Percentiles rank a stretch among this genome's conserved stretches.
phyloP scores from a whole-genome alignment of 64 coral and sea anemone genomes.

The Montipora cactus region DNA sequence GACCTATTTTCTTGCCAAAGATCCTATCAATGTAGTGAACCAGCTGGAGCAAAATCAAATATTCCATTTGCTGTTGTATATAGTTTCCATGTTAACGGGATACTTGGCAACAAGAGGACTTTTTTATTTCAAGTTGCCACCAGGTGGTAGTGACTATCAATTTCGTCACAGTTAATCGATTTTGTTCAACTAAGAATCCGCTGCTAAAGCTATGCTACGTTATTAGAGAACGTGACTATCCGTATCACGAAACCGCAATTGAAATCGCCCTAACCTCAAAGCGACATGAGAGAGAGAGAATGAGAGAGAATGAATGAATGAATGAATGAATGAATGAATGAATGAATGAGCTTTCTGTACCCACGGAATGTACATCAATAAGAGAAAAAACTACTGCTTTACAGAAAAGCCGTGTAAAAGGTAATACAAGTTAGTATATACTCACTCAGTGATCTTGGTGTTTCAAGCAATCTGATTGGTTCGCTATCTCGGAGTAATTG shows the following conservation, averaged over 20 bases:
- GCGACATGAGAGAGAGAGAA: too few species aligned
- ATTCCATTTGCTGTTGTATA: not conserved
- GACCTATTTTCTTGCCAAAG: not conserved
- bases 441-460: too few species aligned
- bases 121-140: not conserved
- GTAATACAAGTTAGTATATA: too few species aligned
- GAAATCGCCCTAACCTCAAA: not conserved
- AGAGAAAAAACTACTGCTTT: too few species aligned
- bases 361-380: too few species aligned
- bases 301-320: too few species aligned
- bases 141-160: not conserved
- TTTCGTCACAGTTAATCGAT: not conserved
- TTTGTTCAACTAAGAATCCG: not conserved
- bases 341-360: too few species aligned
- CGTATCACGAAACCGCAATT: not conserved
- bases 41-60: not conserved
- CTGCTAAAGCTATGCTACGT: not conserved
- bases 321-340: too few species aligned
- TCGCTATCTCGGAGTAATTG: too few species aligned
- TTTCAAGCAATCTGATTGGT: too few species aligned
- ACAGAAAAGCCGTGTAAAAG: too few species aligned
- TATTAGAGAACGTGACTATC: not conserved
- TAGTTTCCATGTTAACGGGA: not conserved
- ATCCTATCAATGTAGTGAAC: not conserved
- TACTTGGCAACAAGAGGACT: conserved; percentile 6